These are phyloP conservation scores for Gryllus longicercus DNA, from an alignment of 2,888 invertebrate species.

Conservation along the genomic window DNA sequence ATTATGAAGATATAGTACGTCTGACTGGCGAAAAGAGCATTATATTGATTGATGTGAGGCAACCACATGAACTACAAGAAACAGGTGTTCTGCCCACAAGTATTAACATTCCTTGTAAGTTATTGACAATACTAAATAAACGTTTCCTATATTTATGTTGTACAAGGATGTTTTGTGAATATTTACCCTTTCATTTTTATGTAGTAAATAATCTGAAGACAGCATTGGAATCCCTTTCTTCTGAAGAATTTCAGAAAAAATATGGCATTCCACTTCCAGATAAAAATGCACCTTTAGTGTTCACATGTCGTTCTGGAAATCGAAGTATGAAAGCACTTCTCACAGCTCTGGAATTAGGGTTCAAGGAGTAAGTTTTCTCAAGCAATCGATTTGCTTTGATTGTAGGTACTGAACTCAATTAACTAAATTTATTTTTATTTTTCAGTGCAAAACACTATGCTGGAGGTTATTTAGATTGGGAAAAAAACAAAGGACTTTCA, in stretches of 20 bases:
- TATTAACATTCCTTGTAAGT: conserved; percentile 71
- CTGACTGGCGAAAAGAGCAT: conserved; percentile 50
- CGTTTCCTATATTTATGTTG: too few species aligned
- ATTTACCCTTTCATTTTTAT: conserved; percentile 39
- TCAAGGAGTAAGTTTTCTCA: conserved; percentile 54
- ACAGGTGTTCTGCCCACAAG: conserved; percentile 70
- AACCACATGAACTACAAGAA: conserved; percentile 66
- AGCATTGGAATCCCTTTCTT: conserved; percentile 48
- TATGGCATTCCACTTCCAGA: conserved; percentile 60
- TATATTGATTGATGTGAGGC: conserved; percentile 71
- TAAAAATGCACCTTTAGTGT: conserved; percentile 58
- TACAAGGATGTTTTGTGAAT: too few species aligned
- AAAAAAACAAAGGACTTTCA: conserved; percentile 20
- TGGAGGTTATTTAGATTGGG: conserved; percentile 33
- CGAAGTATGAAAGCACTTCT: conserved; percentile 62
- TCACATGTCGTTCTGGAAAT: conserved; percentile 66
- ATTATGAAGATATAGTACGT: conserved; percentile 51
- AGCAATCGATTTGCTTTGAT: too few species aligned
- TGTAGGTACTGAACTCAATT: neutral
- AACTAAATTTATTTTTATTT: neutral
- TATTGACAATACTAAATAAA: neutral
- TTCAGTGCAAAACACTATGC: conserved; percentile 29
- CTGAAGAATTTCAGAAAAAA: conserved; percentile 55
- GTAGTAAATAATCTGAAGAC: conserved; percentile 55
- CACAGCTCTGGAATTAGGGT: conserved; percentile 57